These are phyloP conservation scores for Prunella fulvescens DNA, from an alignment of 2,113 vertebrate genomes.

Conservation along the genomic window DNA sequence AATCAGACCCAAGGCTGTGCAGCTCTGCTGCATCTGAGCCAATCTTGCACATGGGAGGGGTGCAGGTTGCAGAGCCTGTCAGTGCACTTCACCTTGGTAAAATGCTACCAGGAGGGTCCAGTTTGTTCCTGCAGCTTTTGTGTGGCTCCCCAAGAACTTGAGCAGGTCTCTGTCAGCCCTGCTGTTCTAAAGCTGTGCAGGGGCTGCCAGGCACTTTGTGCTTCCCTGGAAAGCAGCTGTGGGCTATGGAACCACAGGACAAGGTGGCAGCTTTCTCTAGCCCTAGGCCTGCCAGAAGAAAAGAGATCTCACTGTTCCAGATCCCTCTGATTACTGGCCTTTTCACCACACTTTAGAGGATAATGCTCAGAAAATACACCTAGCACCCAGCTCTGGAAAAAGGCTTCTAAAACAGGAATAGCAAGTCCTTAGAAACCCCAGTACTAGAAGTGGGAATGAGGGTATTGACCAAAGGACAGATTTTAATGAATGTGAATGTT, in stretches of 20 bases:
- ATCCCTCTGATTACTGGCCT: neutral
- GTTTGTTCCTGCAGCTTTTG: neutral
- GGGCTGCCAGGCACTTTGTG: neutral
- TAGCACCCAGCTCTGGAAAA: neutral
- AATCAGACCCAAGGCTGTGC: neutral
- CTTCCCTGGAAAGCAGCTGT: neutral
- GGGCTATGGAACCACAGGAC: neutral
- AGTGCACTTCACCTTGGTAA: neutral
- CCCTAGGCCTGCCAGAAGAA: neutral
- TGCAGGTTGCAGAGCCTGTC: neutral
- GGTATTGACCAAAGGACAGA: neutral
- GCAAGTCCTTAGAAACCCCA: neutral
- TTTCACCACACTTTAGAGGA: neutral
- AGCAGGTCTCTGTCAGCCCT: neutral
- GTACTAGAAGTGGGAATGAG: neutral
- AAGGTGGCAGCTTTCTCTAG: neutral
- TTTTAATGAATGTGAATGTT: neutral
- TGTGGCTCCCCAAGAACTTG: neutral
- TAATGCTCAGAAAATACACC: neutral
- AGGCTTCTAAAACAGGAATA: neutral
- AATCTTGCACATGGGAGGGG: no score
- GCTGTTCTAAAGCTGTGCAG: neutral
- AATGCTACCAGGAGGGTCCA: neutral
- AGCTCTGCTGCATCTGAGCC: neutral
- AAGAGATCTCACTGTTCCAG: neutral